Conservation (phyloP, 1,140 invertebrate species). For the Drosophila littoralis region DNA sequence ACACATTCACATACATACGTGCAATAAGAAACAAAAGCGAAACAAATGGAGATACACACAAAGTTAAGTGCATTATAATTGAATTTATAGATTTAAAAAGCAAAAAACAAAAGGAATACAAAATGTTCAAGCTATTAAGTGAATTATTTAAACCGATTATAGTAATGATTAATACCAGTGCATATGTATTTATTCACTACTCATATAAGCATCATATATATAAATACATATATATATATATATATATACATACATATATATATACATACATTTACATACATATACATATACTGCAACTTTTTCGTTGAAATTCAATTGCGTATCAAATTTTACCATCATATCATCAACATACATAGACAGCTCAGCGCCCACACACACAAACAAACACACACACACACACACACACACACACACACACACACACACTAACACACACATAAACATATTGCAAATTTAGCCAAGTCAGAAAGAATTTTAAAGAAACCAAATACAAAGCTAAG, state of each 20-base stretch:
- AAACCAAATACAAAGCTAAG: constrained; percentile 58
- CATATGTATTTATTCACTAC: constrained; percentile 74
- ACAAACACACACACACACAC: constrained; percentile 10
- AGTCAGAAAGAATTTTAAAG: constrained; percentile 53
- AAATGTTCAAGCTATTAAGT: constrained; percentile 64
- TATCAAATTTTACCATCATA: constrained; percentile 51
- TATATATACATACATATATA: constrained; percentile 51
- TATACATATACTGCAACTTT: constrained; percentile 42
- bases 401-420: constrained; percentile 19
- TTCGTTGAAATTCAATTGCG: constrained; percentile 57
- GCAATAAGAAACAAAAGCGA: constrained; percentile 15
- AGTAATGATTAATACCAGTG: constrained; percentile 69
- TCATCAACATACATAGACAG: constrained; percentile 26
- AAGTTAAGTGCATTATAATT: constrained; percentile 83
- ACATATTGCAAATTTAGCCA: constrained; percentile 48
- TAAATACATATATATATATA: constrained; percentile 46
- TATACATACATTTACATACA: constrained; percentile 52
- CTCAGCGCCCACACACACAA: constrained; percentile 2
- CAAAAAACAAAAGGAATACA: constrained; percentile 7
- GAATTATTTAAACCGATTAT: constrained; percentile 74
- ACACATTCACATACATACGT: constrained; percentile 12
- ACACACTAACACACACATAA: constrained; percentile 20
- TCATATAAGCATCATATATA: constrained; percentile 59
- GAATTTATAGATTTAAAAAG: constrained; percentile 78
- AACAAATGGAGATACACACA: constrained; percentile 36